phyloP scores from a whole-genome alignment of 2,888 invertebrate species.

The Anthrax anthrax region DNA sequence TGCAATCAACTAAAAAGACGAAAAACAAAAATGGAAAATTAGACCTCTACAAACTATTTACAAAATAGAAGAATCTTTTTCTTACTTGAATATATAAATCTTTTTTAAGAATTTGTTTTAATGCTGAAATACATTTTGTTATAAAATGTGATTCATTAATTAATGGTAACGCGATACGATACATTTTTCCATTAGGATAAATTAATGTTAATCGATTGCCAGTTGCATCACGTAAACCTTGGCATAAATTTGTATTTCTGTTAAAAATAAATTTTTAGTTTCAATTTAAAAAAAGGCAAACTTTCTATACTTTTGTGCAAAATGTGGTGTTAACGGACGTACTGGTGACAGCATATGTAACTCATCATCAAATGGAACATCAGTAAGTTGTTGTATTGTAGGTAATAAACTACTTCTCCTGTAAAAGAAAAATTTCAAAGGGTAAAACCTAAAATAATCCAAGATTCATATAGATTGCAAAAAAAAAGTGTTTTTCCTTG shows the following conservation, averaged over 20 bases:
- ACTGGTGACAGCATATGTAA: slow-evolving; percentile 67
- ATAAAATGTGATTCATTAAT: slow-evolving; percentile 49
- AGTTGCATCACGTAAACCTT: slow-evolving; percentile 57
- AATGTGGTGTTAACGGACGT: slow-evolving; percentile 35
- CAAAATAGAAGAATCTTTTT: too few species aligned
- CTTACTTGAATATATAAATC: slow-evolving; percentile 57
- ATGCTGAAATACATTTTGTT: slow-evolving; percentile 51
- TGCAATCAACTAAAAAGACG: not conserved
- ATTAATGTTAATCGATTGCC: slow-evolving; percentile 62
- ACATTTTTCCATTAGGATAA: slow-evolving; percentile 58
- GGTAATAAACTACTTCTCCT: slow-evolving; percentile 60
- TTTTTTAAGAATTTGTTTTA: slow-evolving; percentile 58
- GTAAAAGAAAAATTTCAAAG: too few species aligned
- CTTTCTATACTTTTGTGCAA: slow-evolving; percentile 17
- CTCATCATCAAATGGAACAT: slow-evolving; percentile 40
- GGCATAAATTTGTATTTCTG: slow-evolving; percentile 21
- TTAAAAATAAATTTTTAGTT: not conserved
- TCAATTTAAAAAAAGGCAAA: not conserved
- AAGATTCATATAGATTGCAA: too few species aligned
- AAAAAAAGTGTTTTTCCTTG: too few species aligned
- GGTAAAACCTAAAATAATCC: too few species aligned
- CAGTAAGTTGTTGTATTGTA: slow-evolving; percentile 44
- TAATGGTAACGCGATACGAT: slow-evolving; percentile 59
- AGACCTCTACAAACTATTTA: too few species aligned
- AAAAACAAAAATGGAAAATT: too few species aligned